Percentiles rank a stretch among this genome's conserved stretches.
phyloP scores from a whole-genome alignment of 2,888 invertebrate species.

The Hyposoter dolosus region DNA sequence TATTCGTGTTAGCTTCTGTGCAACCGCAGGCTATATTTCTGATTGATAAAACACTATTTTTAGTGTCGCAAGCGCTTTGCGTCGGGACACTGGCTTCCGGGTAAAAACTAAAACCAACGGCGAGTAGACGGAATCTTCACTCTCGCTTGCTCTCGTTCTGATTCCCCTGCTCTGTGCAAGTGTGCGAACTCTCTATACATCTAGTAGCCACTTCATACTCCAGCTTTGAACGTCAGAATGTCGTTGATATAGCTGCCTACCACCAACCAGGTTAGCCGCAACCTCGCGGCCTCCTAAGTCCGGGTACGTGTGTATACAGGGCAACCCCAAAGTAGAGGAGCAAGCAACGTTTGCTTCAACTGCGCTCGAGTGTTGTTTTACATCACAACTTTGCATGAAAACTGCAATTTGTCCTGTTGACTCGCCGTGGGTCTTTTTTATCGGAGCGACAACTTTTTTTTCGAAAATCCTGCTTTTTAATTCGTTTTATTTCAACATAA shows the following conservation, averaged over 20 bases:
- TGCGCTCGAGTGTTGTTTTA: background rate
- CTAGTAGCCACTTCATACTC: background rate
- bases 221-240: slow-evolving; percentile 1
- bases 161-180: slow-evolving; percentile 26
- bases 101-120: slow-evolving; percentile 26
- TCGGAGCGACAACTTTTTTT: too few relatives aligned
- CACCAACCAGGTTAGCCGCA: slow-evolving; percentile 58
- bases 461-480: too few relatives aligned
- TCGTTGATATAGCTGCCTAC: slow-evolving; percentile 48
- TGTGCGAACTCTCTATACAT: slow-evolving; percentile 30
- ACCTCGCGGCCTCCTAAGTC: slow-evolving; percentile 53
- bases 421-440: too few relatives aligned
- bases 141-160: slow-evolving; percentile 35
- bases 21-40: slow-evolving; percentile 19
- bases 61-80: slow-evolving; percentile 27
- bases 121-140: slow-evolving; percentile 31
- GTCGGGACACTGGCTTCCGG: background rate
- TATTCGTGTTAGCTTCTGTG: background rate
- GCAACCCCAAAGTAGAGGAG: background rate
- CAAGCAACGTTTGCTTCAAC: background rate
- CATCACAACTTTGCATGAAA: too few relatives aligned
- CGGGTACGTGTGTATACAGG: background rate
- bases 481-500: too few relatives aligned
- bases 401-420: too few relatives aligned
- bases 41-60: slow-evolving; percentile 26